phyloP scores from a whole-genome alignment of 2,113 vertebrate species.

The Leptocoma aspasia region DNA sequence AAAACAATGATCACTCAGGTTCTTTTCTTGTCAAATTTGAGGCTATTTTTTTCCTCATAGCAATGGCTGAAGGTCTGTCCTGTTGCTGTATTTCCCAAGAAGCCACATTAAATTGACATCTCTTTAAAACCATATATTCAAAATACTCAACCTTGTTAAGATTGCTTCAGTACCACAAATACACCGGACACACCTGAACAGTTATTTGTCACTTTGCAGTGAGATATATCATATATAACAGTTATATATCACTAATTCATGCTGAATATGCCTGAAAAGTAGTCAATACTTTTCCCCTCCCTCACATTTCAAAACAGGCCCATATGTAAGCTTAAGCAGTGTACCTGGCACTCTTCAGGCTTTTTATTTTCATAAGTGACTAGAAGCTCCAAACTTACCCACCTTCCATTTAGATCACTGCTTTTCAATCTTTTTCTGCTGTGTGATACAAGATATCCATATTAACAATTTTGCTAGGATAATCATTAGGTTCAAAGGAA shows the following conservation, averaged over 20 bases:
- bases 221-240: too few relatives aligned
- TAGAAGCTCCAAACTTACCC: neutral
- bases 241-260: neutral
- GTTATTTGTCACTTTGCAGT: neutral
- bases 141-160: neutral
- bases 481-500: neutral
- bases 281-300: neutral
- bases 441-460: neutral
- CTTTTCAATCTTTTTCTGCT: neutral
- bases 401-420: neutral
- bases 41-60: neutral
- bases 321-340: neutral
- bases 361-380: neutral
- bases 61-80: neutral
- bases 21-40: neutral
- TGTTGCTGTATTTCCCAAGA: neutral
- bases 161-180: neutral
- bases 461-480: neutral
- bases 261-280: neutral
- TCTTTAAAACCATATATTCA: neutral
- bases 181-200: neutral
- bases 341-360: rapidly evolving
- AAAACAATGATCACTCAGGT: neutral
- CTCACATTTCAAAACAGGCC: neutral
- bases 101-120: neutral